Conservation (phyloP, 2,888 invertebrate species). For the Baronia brevicornis region DNA sequence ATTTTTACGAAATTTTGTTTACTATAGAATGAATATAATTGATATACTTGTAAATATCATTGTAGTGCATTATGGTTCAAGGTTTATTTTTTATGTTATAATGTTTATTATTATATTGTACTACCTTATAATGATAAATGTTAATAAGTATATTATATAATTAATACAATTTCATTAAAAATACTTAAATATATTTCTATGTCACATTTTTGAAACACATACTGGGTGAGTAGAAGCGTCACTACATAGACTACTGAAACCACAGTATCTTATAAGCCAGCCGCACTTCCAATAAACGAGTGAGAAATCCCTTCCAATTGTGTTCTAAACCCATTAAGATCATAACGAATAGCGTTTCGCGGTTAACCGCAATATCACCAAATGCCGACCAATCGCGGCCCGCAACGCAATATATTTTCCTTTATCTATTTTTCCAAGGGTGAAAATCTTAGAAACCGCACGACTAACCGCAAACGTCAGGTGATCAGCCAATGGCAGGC, state of each 20-base stretch:
- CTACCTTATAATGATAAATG: too few species aligned
- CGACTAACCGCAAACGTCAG: slow-evolving; percentile 74
- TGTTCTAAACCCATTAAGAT: slow-evolving; percentile 56
- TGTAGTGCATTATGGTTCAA: too few species aligned
- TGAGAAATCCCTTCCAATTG: slow-evolving; percentile 55
- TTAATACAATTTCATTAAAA: too few species aligned
- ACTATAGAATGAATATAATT: not conserved
- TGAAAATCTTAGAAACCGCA: slow-evolving; percentile 79
- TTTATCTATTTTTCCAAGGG: slow-evolving; percentile 70
- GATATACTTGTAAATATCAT: not conserved
- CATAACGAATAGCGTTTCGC: slow-evolving; percentile 69
- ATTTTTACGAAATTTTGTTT: slow-evolving; percentile 5
- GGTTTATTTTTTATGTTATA: too few species aligned
- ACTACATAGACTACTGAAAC: slow-evolving; percentile 31
- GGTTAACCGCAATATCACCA: slow-evolving; percentile 70
- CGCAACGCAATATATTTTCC: slow-evolving; percentile 56
- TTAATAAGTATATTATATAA: too few species aligned
- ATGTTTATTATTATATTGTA: too few species aligned
- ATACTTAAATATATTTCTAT: too few species aligned
- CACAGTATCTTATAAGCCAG: slow-evolving; percentile 27
- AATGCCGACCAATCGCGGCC: slow-evolving; percentile 57
- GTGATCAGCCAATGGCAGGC: slow-evolving; percentile 75
- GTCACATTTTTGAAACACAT: slow-evolving; percentile 4
- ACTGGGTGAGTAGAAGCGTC: slow-evolving; percentile 21
- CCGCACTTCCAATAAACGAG: slow-evolving; percentile 38